A percentile compares a stretch with the other conserved stretches of the same genome.
These are phyloP conservation scores for Parotocinclus haroldoi DNA, from an alignment of 2,797 vertebrate genomes.

Conservation along the genomic window DNA sequence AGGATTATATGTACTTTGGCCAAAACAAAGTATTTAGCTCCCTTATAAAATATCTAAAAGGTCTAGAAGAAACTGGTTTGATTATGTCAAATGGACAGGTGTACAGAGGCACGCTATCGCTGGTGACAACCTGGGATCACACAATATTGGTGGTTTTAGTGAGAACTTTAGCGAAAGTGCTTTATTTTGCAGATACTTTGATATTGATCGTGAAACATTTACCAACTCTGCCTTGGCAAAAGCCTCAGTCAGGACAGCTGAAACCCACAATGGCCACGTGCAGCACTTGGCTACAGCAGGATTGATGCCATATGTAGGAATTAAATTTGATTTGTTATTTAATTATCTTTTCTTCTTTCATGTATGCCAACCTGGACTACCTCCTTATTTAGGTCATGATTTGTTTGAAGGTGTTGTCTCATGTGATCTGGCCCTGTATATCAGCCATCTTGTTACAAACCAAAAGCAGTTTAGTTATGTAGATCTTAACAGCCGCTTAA, in stretches of 20 bases:
- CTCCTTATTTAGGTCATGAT: slow-evolving; percentile 21
- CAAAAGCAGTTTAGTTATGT: background rate
- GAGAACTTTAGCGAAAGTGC: too few relatives aligned
- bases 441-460: too few relatives aligned
- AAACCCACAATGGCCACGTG: background rate
- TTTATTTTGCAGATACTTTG: too few relatives aligned
- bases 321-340: slow-evolving; percentile 3
- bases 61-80: too few relatives aligned
- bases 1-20: slow-evolving; percentile 10
- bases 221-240: too few relatives aligned
- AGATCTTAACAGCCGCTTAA: slow-evolving; percentile 10
- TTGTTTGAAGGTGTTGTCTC: slow-evolving; percentile 12
- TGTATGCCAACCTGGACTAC: slow-evolving; percentile 19
- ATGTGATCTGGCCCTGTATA: too few relatives aligned
- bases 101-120: too few relatives aligned
- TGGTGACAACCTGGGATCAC: too few relatives aligned
- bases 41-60: slow-evolving; percentile 19
- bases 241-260: too few relatives aligned
- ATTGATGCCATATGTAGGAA: background rate
- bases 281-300: background rate
- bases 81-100: too few relatives aligned
- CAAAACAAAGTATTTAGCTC: slow-evolving; percentile 21
- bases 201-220: too few relatives aligned
- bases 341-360: slow-evolving; percentile 2
- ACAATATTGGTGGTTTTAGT: too few relatives aligned